Percentiles rank a stretch among this genome's conserved stretches.
These are phyloP conservation scores for Eupithecia centaureata DNA, from an alignment of 2,888 invertebrate genomes.

Conservation along the genomic window DNA sequence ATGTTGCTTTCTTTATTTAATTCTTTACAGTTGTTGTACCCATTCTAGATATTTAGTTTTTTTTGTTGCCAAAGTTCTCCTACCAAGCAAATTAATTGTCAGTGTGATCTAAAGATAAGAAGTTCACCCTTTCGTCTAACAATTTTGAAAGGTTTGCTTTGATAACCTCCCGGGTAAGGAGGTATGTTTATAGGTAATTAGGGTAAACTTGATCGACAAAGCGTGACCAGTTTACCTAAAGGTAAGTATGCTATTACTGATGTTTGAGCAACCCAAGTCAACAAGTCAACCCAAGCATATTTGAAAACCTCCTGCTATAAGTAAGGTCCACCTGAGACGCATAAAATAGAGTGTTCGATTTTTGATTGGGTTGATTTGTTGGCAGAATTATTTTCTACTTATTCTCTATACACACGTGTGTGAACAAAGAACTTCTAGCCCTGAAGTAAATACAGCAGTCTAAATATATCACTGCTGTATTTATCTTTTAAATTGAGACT, in stretches of 20 bases:
- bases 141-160: neutral
- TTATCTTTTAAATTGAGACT: too few relatives aligned
- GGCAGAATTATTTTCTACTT: too few relatives aligned
- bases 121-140: neutral
- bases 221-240: neutral
- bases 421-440: too few relatives aligned
- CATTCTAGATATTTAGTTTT: too few relatives aligned
- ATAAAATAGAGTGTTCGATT: neutral
- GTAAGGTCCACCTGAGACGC: neutral
- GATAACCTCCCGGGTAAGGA: neutral
- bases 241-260: neutral
- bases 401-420: too few relatives aligned
- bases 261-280: constrained; percentile 14
- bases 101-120: neutral
- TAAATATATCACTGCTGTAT: too few relatives aligned
- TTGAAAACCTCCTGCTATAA: constrained; percentile 13
- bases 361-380: neutral
- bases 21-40: too few relatives aligned
- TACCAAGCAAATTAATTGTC: neutral
- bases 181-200: constrained; percentile 8
- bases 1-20: too few relatives aligned
- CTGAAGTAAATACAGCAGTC: too few relatives aligned
- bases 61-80: too few relatives aligned
- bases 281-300: constrained; percentile 11
- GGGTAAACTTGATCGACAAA: neutral